These are phyloP conservation scores for Hydrozoanthus tunicans DNA, from an alignment of 64 coral and sea anemone species.

Conservation along the genomic window DNA sequence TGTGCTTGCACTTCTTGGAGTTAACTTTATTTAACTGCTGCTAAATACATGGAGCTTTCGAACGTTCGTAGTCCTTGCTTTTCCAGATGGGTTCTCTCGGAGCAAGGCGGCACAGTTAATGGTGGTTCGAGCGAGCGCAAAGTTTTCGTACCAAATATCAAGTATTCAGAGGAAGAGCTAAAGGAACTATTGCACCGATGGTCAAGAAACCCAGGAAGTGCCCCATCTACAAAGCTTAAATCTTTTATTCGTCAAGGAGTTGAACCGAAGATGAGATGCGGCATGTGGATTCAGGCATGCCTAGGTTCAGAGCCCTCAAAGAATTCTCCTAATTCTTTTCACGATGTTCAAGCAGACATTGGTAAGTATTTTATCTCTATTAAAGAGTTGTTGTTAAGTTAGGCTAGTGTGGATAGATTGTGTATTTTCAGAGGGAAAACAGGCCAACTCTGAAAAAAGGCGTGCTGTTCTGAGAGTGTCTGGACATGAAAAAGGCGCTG, in stretches of 20 bases:
- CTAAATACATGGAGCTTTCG: constrained; percentile 25
- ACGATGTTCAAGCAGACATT: constrained; percentile 75
- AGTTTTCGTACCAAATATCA: constrained; percentile 24
- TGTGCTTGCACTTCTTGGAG: not conserved
- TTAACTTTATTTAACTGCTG: not conserved
- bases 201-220: constrained; percentile 31
- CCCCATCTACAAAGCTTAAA: constrained; percentile 59
- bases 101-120: not conserved
- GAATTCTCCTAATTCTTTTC: constrained; percentile 66
- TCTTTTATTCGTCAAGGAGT: constrained; percentile 66
- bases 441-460: no score
- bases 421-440: no score
- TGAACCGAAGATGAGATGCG: constrained; percentile 46
- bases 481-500: no score
- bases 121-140: not conserved
- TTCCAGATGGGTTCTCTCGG: constrained; percentile 28
- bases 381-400: no score
- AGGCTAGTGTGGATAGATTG: no score
- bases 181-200: constrained; percentile 66
- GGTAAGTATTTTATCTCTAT: constrained; percentile 59
- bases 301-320: constrained; percentile 45
- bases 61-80: constrained; percentile 17
- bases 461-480: no score
- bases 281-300: constrained; percentile 69
- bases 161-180: constrained; percentile 73